Evolutionary conservation across 2,797 vertebrate genomes (phyloP).

Genomic region (Anguilla anguilla): DNA sequence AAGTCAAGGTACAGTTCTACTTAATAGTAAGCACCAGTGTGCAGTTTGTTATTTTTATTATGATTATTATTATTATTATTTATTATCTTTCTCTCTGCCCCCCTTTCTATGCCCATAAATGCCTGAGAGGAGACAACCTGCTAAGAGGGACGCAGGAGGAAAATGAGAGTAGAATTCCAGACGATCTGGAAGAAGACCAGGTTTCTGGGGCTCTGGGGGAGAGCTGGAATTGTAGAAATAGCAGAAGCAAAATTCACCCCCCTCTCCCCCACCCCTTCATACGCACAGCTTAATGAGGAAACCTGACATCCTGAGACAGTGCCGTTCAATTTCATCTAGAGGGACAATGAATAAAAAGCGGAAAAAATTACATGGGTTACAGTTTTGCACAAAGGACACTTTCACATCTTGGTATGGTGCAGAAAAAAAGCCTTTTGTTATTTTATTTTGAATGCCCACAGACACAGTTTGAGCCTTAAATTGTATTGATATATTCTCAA

Average conservation of each 20-base stretch:
- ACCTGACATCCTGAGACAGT: slow-evolving; percentile 6
- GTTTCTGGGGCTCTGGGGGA: slow-evolving; percentile 8
- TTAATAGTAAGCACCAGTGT: background rate
- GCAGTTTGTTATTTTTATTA: background rate
- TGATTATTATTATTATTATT: background rate
- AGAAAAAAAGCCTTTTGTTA: background rate
- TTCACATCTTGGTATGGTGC: background rate
- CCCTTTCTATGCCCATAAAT: background rate
- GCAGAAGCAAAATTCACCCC: background rate
- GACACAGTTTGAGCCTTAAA: background rate
- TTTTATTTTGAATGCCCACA: background rate
- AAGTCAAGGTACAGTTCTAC: background rate
- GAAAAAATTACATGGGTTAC: background rate
- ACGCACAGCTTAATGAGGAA: slow-evolving; percentile 11
- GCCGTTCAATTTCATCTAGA: background rate
- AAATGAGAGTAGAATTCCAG: slow-evolving; percentile 15
- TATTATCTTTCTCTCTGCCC: background rate
- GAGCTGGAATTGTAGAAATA: background rate
- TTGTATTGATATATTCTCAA: background rate
- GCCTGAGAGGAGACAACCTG: slow-evolving; percentile 3
- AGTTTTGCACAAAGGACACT: background rate
- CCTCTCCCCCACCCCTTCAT: background rate
- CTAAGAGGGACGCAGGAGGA: background rate
- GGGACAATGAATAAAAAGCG: background rate
- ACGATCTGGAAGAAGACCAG: slow-evolving; percentile 9